phyloP scores from a whole-genome alignment of 37 sponge, comb jelly and placozoan species.

The Crambe crambe region DNA sequence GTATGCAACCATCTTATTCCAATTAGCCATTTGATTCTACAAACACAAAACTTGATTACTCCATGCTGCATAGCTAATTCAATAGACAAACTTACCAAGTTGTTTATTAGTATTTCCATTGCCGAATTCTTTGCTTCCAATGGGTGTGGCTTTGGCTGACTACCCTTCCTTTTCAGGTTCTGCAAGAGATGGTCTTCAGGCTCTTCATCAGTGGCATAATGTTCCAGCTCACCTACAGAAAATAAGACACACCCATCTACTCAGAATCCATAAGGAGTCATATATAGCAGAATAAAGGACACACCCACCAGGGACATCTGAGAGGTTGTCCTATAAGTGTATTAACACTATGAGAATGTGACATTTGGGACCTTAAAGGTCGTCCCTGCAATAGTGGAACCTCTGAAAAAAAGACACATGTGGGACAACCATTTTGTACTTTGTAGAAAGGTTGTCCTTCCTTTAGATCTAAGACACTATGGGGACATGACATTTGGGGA shows the following conservation, averaged over 20 bases:
- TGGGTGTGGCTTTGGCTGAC: neutral
- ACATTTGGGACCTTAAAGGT: no score
- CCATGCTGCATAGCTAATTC: neutral
- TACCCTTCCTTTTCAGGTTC: neutral
- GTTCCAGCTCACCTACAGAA: neutral
- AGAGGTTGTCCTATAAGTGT: no score
- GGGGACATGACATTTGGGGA: no score
- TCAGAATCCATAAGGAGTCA: no score
- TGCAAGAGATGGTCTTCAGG: neutral
- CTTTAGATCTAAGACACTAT: no score
- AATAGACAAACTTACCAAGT: neutral
- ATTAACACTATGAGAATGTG: no score
- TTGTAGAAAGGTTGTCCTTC: no score
- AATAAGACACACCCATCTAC: neutral
- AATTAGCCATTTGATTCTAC: conserved; percentile 62
- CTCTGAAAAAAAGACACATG: no score
- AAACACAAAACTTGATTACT: neutral
- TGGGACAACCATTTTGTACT: no score
- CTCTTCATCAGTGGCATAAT: neutral
- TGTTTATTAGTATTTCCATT: neutral
- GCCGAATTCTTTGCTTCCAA: neutral
- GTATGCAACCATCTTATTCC: conserved; percentile 66
- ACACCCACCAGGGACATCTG: no score
- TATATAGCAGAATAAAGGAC: no score
- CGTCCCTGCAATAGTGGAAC: no score